Conservation (phyloP, 2,113 vertebrate genomes). For the Gracilinanus agilis region DNA sequence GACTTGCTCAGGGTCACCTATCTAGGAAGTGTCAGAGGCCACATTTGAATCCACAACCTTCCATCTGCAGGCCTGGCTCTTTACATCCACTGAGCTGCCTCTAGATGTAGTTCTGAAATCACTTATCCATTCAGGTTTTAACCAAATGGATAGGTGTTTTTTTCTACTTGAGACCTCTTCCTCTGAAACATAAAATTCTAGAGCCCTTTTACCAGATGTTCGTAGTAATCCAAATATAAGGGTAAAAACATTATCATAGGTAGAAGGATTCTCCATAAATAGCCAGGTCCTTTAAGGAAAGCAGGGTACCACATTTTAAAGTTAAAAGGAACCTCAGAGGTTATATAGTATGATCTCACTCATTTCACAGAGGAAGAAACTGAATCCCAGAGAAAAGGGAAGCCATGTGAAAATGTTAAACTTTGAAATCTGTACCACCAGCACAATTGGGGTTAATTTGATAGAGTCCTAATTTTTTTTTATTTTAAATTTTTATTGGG, state of each 20-base stretch:
- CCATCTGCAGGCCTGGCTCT: no score
- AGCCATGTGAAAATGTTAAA: background rate
- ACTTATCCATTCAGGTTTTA: background rate
- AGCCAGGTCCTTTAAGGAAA: background rate
- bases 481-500: background rate
- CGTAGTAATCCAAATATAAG: background rate
- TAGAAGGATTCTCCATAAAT: background rate
- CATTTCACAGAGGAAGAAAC: background rate
- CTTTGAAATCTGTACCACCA: background rate
- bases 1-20: no score
- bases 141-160: background rate
- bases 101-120: background rate
- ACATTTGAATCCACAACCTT: no score
- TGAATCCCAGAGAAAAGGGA: background rate
- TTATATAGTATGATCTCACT: background rate
- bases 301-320: background rate
- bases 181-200: background rate
- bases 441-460: background rate
- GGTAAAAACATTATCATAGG: background rate
- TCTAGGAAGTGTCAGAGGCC: no score
- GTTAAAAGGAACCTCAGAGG: background rate
- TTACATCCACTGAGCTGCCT: background rate
- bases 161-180: background rate
- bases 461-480: background rate
- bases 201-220: background rate